Evolutionary conservation across 2,113 vertebrate species (phyloP), one percentile per base, ranked within the genome.

Genomic region (Heteronetta atricapilla): DNA sequence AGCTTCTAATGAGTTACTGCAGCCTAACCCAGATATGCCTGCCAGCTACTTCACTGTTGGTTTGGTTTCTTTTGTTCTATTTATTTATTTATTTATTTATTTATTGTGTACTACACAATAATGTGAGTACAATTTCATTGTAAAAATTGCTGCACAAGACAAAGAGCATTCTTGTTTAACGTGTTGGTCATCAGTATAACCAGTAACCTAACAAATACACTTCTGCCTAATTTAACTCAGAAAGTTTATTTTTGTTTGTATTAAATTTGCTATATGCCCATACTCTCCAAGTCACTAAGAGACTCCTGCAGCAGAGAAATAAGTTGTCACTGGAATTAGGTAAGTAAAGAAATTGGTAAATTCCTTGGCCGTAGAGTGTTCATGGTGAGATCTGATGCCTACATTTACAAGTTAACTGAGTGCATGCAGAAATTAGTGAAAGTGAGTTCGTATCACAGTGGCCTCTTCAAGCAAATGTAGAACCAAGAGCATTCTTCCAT

Each of bases 21-120:
- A 95, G 88, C 44, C 92, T 96, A 97, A 94, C 80, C 90, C 58
- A 94, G 92, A 94, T 89, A 89, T 5, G 62, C 77, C 90, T 92
- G 81, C 86, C 92, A 94, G 86, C 58, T 69, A 69, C 74, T 52
- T 34, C 79, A 38, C 56, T 64, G 73, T 31, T 89, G 46, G 8
- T 48, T 48, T 48, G 46, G 46, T 48, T 48, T 46, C 44, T 46
- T 46, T 46, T 46, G 44, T 46, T n/a, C n/a, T n/a, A n/a, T n/a
- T n/a, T n/a, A n/a, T n/a, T n/a, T n/a, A n/a, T n/a, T n/a, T n/a
- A n/a, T n/a, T n/a, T n/a, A n/a, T n/a, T n/a, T n/a, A n/a, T n/a
- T n/a, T n/a, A n/a, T n/a, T n/a, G n/a, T n/a, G n/a, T n/a, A n/a
- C n/a, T 90, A 78, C 66, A 38, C 73, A 84, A 8, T 76, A 70